Evolutionary conservation across 2,113 vertebrate genomes (phyloP).

Genomic region (Elephas maximus): DNA sequence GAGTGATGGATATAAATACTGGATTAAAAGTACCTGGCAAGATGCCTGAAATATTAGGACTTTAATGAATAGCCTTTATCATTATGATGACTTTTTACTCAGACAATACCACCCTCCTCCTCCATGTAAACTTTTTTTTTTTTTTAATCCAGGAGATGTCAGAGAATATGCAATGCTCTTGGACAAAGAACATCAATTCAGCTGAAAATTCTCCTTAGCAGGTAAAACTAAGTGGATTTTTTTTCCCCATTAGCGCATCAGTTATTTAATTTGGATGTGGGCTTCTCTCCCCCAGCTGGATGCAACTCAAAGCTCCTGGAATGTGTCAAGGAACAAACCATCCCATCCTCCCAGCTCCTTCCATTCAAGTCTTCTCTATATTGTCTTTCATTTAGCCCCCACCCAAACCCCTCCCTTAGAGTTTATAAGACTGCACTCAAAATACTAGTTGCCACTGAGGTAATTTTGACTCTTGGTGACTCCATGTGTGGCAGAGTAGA

Average conservation of each 20-base stretch:
- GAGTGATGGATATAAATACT: not conserved
- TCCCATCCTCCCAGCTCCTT: not conserved
- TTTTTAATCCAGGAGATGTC: not conserved
- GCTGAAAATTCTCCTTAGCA: not conserved
- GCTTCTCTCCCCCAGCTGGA: not conserved
- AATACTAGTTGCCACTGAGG: not conserved
- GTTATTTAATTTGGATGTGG: not conserved
- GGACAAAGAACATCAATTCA: slow-evolving; percentile 3
- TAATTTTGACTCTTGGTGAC: no score
- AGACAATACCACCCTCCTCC: not conserved
- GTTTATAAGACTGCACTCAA: not conserved
- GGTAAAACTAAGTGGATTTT: not conserved
- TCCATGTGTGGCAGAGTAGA: no score
- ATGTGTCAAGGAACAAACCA: not conserved
- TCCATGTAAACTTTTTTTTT: not conserved
- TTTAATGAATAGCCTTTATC: not conserved
- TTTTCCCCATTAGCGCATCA: not conserved
- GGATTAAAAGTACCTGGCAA: not conserved
- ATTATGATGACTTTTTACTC: not conserved
- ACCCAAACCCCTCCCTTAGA: not conserved
- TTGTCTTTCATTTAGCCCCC: slow-evolving; percentile 20
- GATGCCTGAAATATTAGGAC: not conserved
- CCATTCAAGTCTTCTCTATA: not conserved
- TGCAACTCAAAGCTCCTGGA: not conserved
- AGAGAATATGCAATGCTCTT: slow-evolving; percentile 4